These are phyloP conservation scores for Acleris sparsana DNA, from an alignment of 2,888 invertebrate genomes.

Conservation along the genomic window DNA sequence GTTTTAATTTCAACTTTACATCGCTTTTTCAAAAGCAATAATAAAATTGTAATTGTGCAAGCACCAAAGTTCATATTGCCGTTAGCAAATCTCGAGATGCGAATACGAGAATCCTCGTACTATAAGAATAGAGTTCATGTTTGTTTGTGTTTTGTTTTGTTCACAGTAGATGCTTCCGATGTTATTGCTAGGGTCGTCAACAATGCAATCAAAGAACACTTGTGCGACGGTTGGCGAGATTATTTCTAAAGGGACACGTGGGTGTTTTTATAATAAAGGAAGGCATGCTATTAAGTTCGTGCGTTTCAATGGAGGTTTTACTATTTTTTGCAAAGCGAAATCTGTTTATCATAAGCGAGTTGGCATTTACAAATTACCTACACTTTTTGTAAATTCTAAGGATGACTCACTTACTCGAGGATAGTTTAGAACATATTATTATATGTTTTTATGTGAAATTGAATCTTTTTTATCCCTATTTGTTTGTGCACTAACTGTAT, in stretches of 20 bases:
- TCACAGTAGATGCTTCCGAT: not conserved
- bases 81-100: not conserved
- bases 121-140: not conserved
- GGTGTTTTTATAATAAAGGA: constrained; percentile 6
- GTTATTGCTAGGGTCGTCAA: constrained; percentile 33
- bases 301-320: not conserved
- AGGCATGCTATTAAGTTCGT: not conserved
- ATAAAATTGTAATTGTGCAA: constrained; percentile 11
- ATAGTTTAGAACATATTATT: no score
- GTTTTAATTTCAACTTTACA: not conserved
- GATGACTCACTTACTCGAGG: no score
- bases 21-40: not conserved
- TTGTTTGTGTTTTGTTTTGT: not conserved
- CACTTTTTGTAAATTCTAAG: no score
- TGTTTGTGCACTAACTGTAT: no score
- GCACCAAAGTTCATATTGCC: not conserved
- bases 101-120: not conserved
- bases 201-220: constrained; percentile 32
- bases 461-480: no score
- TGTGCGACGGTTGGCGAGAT: constrained; percentile 20
- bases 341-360: not conserved
- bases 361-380: no score
- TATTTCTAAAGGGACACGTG: constrained; percentile 14
- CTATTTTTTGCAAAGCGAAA: not conserved
- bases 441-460: no score